Base-by-base conservation (phyloP, 2,797 vertebrate genomes). In the Syngnathus rostellatus region DNA sequence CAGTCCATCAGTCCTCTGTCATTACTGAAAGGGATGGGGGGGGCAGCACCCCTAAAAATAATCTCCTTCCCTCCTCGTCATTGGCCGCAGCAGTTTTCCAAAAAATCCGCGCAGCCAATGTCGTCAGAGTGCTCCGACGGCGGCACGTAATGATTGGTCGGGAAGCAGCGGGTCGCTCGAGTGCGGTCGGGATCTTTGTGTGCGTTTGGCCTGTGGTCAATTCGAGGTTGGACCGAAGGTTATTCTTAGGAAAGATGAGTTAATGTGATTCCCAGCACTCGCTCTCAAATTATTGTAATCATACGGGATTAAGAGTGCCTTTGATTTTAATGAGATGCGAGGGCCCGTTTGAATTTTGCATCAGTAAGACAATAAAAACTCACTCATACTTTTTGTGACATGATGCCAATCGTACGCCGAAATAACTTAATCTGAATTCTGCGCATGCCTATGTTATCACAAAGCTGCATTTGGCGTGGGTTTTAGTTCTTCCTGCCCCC, bases 191-290 rank as follows among this genome's bases (percentile, higher is more conserved):
- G 68, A 73, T 73, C 77, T 66, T 62, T 62, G 60, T 62, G 60
- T 62, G 74, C 63, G 68, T 74, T 77, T 63, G 77, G 73, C 69
- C 67, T 80, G 81, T 79, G 82, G 79, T 79, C 81, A 81, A 70
- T 79, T 70, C 45, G 79, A 84, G 79, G 73, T 80, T 83, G 78
- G 73, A 71, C 74, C 68, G 54, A 66, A 70, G 72, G 67, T 77
- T 90, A 87, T 88, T 89, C 83, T 85, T 68, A 77, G 83, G 77
- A 63, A 16, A 70, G 77, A 82, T 84, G 75, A 80, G 70, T 79
- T 82, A 81, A 83, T 83, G 79, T 75, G 73, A 65, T 79, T 71
- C 66, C 67, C 43, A 41, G 65, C 64, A 66, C 77, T 80, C 71
- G 64, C 78, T 79, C 73, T 81, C 75, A 79, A 76, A 82, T 79